Conservation (phyloP, 1,140 invertebrate species). For the Glossosoma conforme region DNA sequence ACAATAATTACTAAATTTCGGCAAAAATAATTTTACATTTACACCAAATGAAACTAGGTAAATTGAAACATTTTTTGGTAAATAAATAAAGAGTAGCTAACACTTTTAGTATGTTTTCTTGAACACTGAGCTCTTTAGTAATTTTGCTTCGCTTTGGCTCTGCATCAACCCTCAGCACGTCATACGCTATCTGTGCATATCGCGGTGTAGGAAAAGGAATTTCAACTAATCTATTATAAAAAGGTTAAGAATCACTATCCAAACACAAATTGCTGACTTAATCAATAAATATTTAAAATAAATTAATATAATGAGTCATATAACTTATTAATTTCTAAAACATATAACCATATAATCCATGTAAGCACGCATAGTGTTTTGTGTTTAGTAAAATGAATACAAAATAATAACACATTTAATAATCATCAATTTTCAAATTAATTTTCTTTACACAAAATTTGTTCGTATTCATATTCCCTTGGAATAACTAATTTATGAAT, state of each 20-base stretch:
- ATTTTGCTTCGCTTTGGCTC: conserved; percentile 68
- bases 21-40: conserved; percentile 17
- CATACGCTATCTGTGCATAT: conserved; percentile 67
- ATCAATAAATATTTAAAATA: not conserved
- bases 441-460: not conserved
- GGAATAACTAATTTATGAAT: too few relatives aligned
- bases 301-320: not conserved
- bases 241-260: not conserved
- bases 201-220: conserved; percentile 60
- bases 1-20: not conserved
- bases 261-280: not conserved
- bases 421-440: not conserved
- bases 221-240: conserved; percentile 39
- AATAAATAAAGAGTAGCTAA: conserved; percentile 44
- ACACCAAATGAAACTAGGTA: not conserved
- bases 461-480: not conserved
- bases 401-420: not conserved
- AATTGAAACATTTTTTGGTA: not conserved
- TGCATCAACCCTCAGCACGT: conserved; percentile 67
- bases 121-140: conserved; percentile 55
- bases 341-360: not conserved
- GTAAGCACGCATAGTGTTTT: not conserved
- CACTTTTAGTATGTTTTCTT: conserved; percentile 57
- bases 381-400: not conserved
- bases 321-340: not conserved